Percentiles rank a stretch among this genome's conserved stretches.
Evolutionary conservation across 2,888 invertebrate genomes (phyloP).

Genomic region (Acronicta alni): DNA sequence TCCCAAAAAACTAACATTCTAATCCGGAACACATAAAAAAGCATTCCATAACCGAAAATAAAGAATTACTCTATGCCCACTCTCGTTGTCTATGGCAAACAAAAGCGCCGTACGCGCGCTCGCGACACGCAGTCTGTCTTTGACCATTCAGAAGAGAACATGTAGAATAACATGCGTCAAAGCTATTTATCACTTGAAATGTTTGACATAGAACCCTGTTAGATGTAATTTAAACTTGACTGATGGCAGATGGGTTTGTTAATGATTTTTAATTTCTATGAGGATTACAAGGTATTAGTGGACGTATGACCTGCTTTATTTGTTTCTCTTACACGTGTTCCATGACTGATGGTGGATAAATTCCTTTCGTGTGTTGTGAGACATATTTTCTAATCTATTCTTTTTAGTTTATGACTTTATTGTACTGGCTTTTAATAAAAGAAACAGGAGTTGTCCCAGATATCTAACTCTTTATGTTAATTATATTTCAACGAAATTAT

Average conservation of each 20-base stretch:
- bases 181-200: conserved; percentile 71
- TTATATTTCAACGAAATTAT: conserved; percentile 1
- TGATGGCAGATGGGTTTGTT: conserved; percentile 57
- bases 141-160: conserved; percentile 63
- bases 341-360: conserved; percentile 58
- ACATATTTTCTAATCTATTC: conserved; percentile 26
- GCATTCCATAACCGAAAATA: conserved; percentile 68
- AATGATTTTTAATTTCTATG: conserved; percentile 77
- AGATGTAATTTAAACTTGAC: conserved; percentile 68
- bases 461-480: neutral
- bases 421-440: neutral
- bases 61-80: conserved; percentile 62
- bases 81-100: conserved; percentile 71
- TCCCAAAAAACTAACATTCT: conserved; percentile 39
- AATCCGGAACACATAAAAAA: conserved; percentile 56
- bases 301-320: conserved; percentile 61
- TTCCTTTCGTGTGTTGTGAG: conserved; percentile 36
- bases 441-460: conserved; percentile 26
- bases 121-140: conserved; percentile 77
- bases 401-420: conserved; percentile 7
- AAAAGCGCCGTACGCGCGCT: conserved; percentile 64
- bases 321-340: conserved; percentile 49
- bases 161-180: conserved; percentile 62
- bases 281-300: conserved; percentile 76
- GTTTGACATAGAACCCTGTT: conserved; percentile 53